Percentiles rank a stretch among this genome's conserved stretches.
Evolutionary conservation across 2,888 invertebrate genomes (phyloP).

Genomic region (Nemapogon koenigi): DNA sequence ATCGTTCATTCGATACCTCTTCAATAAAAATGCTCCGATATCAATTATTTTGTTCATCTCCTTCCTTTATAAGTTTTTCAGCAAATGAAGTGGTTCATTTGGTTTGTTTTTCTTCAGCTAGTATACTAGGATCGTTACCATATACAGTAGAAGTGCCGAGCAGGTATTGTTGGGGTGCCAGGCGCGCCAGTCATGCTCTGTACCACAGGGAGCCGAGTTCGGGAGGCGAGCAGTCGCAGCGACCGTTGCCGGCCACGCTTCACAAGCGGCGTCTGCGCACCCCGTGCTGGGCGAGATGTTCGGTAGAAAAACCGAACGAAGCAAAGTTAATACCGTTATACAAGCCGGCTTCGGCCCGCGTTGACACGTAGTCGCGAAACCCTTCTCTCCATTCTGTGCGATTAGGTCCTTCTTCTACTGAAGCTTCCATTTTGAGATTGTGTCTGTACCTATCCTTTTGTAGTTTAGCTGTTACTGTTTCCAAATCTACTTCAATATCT

Average conservation of each 20-base stretch:
- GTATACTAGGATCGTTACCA: neutral
- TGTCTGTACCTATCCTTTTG: conserved; percentile 33
- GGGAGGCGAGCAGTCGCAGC: conserved; percentile 32
- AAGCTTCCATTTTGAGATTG: conserved; percentile 37
- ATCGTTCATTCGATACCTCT: too few relatives aligned
- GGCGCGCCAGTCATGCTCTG: conserved; percentile 47
- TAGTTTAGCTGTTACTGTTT: too few relatives aligned
- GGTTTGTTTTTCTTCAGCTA: neutral
- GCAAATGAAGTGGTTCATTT: neutral
- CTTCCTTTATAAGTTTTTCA: neutral
- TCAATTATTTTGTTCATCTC: neutral
- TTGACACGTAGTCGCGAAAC: conserved; percentile 62
- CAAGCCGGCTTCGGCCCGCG: conserved; percentile 42
- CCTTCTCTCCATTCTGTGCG: conserved; percentile 60
- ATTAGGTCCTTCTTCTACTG: conserved; percentile 59
- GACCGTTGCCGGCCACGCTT: conserved; percentile 54
- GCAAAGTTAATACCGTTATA: conserved; percentile 66
- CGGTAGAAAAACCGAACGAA: conserved; percentile 70
- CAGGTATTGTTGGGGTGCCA: conserved; percentile 1
- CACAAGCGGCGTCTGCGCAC: conserved; percentile 80
- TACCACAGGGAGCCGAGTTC: conserved; percentile 64
- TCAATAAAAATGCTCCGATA: conserved; percentile 2
- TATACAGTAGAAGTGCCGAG: neutral
- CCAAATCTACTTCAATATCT: too few relatives aligned
- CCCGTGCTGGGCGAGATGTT: conserved; percentile 83